Conservation (phyloP, 30 jellyfish, hydroid and myxozoan species). For the Aurelia sp. region DNA sequence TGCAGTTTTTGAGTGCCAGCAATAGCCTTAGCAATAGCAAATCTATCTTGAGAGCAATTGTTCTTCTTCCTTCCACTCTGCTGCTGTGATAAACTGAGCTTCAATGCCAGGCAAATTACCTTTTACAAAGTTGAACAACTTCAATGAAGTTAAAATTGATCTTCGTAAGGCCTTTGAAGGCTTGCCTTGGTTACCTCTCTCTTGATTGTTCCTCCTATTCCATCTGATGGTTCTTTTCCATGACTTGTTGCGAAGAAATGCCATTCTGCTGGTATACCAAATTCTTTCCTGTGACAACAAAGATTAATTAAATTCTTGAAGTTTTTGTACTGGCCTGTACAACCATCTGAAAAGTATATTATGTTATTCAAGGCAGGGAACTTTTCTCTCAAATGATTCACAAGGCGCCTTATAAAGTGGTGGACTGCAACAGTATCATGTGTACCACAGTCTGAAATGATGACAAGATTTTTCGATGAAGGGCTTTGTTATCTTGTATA, state of each 20-base stretch:
- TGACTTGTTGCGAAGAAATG: slow-evolving; percentile 71
- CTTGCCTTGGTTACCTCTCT: slow-evolving; percentile 37
- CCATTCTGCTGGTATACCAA: slow-evolving; percentile 61
- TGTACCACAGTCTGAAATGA: slow-evolving; percentile 33
- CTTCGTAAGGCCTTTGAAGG: slow-evolving; percentile 13
- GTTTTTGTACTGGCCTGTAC: background rate
- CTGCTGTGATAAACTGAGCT: slow-evolving; percentile 1
- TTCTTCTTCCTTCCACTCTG: slow-evolving; percentile 2
- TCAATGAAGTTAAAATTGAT: slow-evolving; percentile 8
- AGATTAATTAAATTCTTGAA: slow-evolving; percentile 11
- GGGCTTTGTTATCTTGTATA: background rate
- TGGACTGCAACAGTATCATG: slow-evolving; percentile 34
- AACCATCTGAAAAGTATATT: slow-evolving; percentile 26
- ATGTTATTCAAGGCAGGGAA: background rate
- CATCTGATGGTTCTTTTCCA: slow-evolving; percentile 59
- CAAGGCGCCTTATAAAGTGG: slow-evolving; percentile 5
- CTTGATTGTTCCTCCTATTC: slow-evolving; percentile 52
- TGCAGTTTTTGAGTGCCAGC: slow-evolving; percentile 33
- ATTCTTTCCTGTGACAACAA: slow-evolving; percentile 19
- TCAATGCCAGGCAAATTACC: slow-evolving; percentile 5
- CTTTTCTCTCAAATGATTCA: background rate
- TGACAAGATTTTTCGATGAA: background rate
- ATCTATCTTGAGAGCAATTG: background rate
- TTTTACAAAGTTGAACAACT: slow-evolving; percentile 8
- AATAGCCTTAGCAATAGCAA: slow-evolving; percentile 11